These are phyloP conservation scores for Agelastica alni DNA, from an alignment of 2,888 invertebrate genomes.

Conservation along the genomic window DNA sequence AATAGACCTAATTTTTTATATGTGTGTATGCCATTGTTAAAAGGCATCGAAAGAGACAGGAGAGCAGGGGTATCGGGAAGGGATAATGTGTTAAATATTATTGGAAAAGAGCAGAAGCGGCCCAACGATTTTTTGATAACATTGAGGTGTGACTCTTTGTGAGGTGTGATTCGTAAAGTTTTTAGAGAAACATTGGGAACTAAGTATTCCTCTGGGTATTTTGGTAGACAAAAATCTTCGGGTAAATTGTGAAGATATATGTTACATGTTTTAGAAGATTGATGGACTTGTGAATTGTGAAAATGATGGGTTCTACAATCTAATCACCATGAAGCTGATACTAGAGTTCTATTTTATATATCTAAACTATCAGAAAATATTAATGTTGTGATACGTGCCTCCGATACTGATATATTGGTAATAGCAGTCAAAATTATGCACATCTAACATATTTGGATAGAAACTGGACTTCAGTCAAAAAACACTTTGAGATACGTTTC, in stretches of 20 bases:
- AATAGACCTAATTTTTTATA: slow-evolving; percentile 24
- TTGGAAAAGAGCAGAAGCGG: not conserved
- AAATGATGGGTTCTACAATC: not conserved
- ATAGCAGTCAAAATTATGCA: slow-evolving; percentile 2
- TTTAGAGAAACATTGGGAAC: slow-evolving; percentile 1
- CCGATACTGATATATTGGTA: slow-evolving; percentile 11
- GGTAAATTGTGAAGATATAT: slow-evolving; percentile 16
- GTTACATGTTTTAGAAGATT: slow-evolving; percentile 11
- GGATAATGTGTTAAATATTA: slow-evolving; percentile 9
- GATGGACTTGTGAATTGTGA: slow-evolving; percentile 2
- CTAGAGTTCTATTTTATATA: slow-evolving; percentile 7
- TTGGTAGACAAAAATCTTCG: slow-evolving; percentile 1
- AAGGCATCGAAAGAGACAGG: slow-evolving; percentile 19
- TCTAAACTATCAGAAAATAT: slow-evolving; percentile 3
- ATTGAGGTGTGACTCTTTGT: not conserved
- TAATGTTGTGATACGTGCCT: slow-evolving; percentile 4
- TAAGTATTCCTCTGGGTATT: slow-evolving; percentile 2
- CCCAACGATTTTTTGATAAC: not conserved
- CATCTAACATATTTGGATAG: slow-evolving; percentile 2
- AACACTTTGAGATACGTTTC: slow-evolving; percentile 3
- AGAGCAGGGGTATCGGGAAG: not conserved
- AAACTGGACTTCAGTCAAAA: slow-evolving; percentile 1
- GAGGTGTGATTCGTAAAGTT: not conserved
- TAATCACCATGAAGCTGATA: slow-evolving; percentile 7
- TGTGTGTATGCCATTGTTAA: slow-evolving; percentile 20